Evolutionary conservation across 2,888 invertebrate species (phyloP), one percentile per base, ranked within the genome.

Genomic region (Acanthosoma haemorrhoidale): DNA sequence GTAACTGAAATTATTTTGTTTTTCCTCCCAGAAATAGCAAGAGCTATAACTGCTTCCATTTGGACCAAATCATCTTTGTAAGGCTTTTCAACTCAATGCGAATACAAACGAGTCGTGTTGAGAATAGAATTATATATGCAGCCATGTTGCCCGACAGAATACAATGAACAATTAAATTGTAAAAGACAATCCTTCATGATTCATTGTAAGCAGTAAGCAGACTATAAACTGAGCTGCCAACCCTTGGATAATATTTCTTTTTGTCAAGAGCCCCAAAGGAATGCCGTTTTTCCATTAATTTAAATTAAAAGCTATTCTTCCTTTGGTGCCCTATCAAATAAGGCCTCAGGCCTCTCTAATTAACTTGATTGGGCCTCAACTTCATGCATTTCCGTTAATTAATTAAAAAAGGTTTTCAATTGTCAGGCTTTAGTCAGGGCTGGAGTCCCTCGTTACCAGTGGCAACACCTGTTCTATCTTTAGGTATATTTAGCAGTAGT

Each of bases 301-400:
- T 25, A 51, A 51, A 51, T 51, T 51, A 51, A 51, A 51, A 51
- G 51, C 25, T 25, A 51, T 51, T 51, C 51, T 51, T 51, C 51
- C 18, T 25, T 8, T n/a, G n/a, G n/a, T n/a, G n/a, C n/a, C n/a
- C n/a, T n/a, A n/a, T n/a, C n/a, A n/a, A n/a, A n/a, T n/a, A n/a
- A n/a, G n/a, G n/a, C n/a, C n/a, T n/a, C n/a, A n/a, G n/a, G n/a
- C n/a, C 51, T 51, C 25, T 51, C 51, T 51, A 51, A 51, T 51
- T 51, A 51, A 51, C 25, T 51, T 51, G 51, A 51, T 51, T 51
- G 51, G 51, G 8, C n/a, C 51, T 29, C 51, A 25, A 25, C 51
- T 51, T 51, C 51, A 51, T 51, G 51, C 51, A 51, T 21, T 51
- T 51, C 51, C n/a, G 51, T 51, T 51, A 51, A 51, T 51, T 51